These are phyloP conservation scores for Apamea anceps DNA, from an alignment of 2,888 invertebrate genomes.

Conservation along the genomic window DNA sequence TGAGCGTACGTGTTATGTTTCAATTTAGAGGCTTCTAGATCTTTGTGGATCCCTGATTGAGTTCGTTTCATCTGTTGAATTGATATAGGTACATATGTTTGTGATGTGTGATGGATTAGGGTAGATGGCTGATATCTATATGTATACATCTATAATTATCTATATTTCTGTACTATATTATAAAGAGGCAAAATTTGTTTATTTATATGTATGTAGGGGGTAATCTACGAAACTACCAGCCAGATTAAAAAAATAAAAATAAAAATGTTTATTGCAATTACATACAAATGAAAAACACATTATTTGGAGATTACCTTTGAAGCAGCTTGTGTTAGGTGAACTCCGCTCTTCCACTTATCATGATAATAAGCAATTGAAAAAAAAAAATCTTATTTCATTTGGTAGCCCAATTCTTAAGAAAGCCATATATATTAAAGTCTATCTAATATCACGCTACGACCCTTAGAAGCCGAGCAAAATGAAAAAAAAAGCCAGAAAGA, in stretches of 20 bases:
- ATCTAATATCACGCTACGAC: too few relatives aligned
- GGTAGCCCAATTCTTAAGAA: not conserved
- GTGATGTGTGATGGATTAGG: slow-evolving; percentile 12
- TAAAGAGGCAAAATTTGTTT: not conserved
- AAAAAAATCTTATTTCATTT: not conserved
- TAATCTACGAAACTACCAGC: not conserved
- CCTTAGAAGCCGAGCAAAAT: too few relatives aligned
- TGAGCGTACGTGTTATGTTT: slow-evolving; percentile 58
- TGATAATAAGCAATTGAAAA: too few relatives aligned
- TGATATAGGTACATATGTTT: not conserved
- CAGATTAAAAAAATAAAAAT: too few relatives aligned
- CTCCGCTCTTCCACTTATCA: too few relatives aligned
- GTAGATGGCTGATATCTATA: not conserved
- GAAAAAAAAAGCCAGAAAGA: too few relatives aligned
- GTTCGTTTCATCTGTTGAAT: slow-evolving; percentile 11
- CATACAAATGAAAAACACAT: too few relatives aligned
- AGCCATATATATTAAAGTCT: too few relatives aligned
- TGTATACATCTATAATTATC: too few relatives aligned
- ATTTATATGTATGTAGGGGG: not conserved
- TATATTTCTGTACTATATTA: not conserved
- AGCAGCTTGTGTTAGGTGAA: too few relatives aligned
- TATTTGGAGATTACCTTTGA: too few relatives aligned
- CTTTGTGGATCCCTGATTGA: slow-evolving; percentile 14
- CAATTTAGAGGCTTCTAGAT: slow-evolving; percentile 51
- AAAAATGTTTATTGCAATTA: too few relatives aligned